Base-by-base conservation (phyloP, 1,140 invertebrate species). In the Centruroides vittatus region DNA sequence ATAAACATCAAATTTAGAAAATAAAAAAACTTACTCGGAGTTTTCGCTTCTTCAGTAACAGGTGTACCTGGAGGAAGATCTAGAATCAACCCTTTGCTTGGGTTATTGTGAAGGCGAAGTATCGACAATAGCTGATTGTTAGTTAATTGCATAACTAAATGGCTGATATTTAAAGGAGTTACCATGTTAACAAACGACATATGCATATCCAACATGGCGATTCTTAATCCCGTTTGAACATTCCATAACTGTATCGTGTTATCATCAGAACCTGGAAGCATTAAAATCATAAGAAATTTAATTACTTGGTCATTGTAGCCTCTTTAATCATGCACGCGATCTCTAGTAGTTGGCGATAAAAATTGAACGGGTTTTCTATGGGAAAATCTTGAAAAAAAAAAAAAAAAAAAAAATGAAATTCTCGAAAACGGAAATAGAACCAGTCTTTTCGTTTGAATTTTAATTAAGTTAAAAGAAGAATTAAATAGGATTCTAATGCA, bases 171-270 rank as follows among this genome's bases (percentile, higher is more conserved):
- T 5, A 70, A 56, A 46, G 67, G 63, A n/a, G 59, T 55, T 10
- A 61, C 62, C 13, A 70, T 57, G 11, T 55, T 53, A 0, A 62
- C 47, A 11, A 69, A 60, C 6, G 64, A 61, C 41, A 66, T 61
- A 52, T 70, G 69, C n/a, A 70, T 55, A 13, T 69, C 69, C 12
- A 70, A 35, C 12, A 68, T 52, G 8, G 64, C 64, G 8, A 70
- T 34, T 34, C 65, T 59, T 3, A 63, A 57, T 8, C 69, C 69
- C 41, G 41, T 68, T 49, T 55, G 55, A 9, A 56, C 61, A 52
- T 64, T 64, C 87, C 88, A 90, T 2, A 89, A 84, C 36, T 85
- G 80, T 2, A 89, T 80, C 3, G 84, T 83, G 63, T 85, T 84
- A 70, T 91, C 88, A 66, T 90, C 86, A 0, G 85, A 86, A 5